Conservation (phyloP, 2,113 vertebrate species). For the Sialia sialis region DNA sequence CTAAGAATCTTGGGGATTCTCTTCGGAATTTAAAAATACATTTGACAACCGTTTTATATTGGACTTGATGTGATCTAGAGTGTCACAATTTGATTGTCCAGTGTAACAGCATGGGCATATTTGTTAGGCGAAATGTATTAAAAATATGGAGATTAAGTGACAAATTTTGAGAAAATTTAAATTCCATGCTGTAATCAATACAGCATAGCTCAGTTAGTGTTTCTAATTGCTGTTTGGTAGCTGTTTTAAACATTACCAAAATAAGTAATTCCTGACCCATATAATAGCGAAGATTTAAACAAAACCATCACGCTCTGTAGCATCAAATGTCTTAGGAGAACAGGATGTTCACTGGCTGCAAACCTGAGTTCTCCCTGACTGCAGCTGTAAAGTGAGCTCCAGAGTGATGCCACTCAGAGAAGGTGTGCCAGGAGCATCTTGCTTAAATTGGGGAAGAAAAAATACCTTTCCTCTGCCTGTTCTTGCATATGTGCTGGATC, state of each 20-base stretch:
- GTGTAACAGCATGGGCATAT: fast-evolving
- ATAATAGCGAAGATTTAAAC: not conserved
- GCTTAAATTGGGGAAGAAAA: not conserved
- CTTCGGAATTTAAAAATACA: not conserved
- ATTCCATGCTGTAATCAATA: not conserved
- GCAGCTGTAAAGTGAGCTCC: not conserved
- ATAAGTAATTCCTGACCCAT: not conserved
- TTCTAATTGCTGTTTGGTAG: not conserved
- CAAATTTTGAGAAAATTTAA: not conserved
- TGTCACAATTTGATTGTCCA: not conserved
- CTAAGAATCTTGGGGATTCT: not conserved
- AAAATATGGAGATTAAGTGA: not conserved
- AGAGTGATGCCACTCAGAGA: not conserved
- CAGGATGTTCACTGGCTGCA: not conserved
- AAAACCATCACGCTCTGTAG: not conserved
- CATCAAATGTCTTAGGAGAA: not conserved
- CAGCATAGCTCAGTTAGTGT: not conserved
- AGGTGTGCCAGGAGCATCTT: not conserved
- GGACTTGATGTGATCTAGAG: not conserved
- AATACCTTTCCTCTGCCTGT: not conserved
- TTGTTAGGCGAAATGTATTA: not conserved
- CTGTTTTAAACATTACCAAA: not conserved
- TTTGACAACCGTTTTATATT: not conserved
- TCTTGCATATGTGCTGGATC: not conserved
- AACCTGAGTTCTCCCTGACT: not conserved